Evolutionary conservation across 2,113 vertebrate genomes (phyloP).

Genomic region (Halichoeres trimaculatus): DNA sequence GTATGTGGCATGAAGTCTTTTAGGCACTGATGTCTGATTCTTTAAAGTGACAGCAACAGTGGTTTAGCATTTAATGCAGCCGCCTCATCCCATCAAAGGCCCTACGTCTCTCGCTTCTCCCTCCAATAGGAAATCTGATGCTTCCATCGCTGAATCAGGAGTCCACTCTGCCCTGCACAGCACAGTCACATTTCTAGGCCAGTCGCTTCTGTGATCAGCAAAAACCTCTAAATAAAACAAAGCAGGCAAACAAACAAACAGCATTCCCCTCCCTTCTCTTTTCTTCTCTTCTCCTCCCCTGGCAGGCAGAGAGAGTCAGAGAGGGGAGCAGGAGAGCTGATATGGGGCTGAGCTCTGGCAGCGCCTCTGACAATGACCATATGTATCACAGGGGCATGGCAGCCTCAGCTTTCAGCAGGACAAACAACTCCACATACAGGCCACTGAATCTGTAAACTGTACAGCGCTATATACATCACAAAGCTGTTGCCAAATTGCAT

Average conservation of each 20-base stretch:
- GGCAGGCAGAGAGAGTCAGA: slow-evolving; percentile 50
- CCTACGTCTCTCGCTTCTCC: slow-evolving; percentile 23
- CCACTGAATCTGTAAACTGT: slow-evolving; percentile 51
- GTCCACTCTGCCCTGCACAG: slow-evolving; percentile 54
- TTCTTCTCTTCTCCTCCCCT: slow-evolving; percentile 48
- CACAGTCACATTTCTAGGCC: slow-evolving; percentile 70
- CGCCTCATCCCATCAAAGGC: slow-evolving; percentile 38
- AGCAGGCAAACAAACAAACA: slow-evolving; percentile 72
- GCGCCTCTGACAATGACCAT: slow-evolving; percentile 76
- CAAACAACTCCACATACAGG: slow-evolving; percentile 50
- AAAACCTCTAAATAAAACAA: slow-evolving; percentile 71
- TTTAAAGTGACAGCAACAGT: slow-evolving; percentile 46
- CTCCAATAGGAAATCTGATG: slow-evolving; percentile 42
- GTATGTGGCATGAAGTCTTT: slow-evolving; percentile 13
- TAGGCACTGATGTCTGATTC: slow-evolving; percentile 4
- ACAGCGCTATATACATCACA: background rate
- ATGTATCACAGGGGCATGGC: slow-evolving; percentile 72
- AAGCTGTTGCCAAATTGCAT: slow-evolving; percentile 12
- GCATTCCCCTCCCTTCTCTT: slow-evolving; percentile 43
- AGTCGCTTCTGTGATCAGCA: slow-evolving; percentile 77
- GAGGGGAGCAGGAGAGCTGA: slow-evolving; percentile 58
- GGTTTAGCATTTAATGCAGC: slow-evolving; percentile 24
- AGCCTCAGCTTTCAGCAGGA: slow-evolving; percentile 58
- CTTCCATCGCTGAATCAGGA: slow-evolving; percentile 74
- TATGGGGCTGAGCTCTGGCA: slow-evolving; percentile 68